Evolutionary conservation across 2,797 vertebrate genomes (phyloP).

Genomic region (Potorous gilbertii): DNA sequence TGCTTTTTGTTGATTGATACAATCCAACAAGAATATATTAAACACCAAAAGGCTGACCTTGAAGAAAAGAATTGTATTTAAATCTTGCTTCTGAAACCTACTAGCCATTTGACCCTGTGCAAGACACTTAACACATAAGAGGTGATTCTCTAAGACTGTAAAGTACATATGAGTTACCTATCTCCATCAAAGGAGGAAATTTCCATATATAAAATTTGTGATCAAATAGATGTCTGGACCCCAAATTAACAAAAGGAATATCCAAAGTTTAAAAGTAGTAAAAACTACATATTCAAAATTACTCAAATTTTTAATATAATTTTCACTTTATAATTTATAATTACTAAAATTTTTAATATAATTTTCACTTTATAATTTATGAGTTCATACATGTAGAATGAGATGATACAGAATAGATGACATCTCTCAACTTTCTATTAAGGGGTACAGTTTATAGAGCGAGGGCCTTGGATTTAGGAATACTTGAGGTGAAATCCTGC

Average conservation of each 20-base stretch:
- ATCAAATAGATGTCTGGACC: neutral
- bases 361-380: neutral
- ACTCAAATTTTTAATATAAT: neutral
- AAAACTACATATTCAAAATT: neutral
- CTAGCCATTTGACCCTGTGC: neutral
- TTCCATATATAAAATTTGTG: neutral
- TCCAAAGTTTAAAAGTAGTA: neutral
- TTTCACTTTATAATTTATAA: neutral
- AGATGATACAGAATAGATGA: neutral
- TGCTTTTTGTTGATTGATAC: neutral
- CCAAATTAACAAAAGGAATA: neutral
- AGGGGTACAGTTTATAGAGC: neutral
- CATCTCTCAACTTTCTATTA: neutral
- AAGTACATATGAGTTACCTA: neutral
- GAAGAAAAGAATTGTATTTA: neutral
- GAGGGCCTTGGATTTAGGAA: neutral
- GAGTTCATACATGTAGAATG: neutral
- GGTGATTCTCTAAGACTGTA: neutral
- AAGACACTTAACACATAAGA: neutral
- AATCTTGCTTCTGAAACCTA: neutral
- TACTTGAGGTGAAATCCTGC: too few relatives aligned
- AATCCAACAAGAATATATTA: neutral
- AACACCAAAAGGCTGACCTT: neutral
- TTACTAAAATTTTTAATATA: neutral
- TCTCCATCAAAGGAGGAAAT: neutral